Evolutionary conservation across 2,113 vertebrate genomes (phyloP).

Genomic region (Sitta europaea): DNA sequence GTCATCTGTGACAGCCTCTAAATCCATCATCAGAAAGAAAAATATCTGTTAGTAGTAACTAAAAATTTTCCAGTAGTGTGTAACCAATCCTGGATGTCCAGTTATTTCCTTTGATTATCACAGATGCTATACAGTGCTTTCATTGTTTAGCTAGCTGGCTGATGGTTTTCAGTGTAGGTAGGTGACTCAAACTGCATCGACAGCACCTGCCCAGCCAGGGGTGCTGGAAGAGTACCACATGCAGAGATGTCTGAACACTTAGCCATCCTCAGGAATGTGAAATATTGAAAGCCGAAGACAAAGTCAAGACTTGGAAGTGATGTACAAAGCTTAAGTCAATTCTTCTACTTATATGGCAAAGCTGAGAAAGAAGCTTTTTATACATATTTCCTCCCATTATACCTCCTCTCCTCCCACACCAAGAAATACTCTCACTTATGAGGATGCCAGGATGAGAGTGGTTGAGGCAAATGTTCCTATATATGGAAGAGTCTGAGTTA

Average conservation of each 20-base stretch:
- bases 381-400: neutral
- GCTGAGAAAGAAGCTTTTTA: neutral
- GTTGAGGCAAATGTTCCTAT: constrained; percentile 10
- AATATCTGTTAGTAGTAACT: neutral
- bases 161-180: neutral
- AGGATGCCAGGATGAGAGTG: neutral
- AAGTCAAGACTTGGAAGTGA: neutral
- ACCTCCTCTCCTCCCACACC: neutral
- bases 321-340: neutral
- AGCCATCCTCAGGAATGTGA: neutral
- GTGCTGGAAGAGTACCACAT: neutral
- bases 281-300: neutral
- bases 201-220: neutral
- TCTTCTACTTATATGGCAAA: constrained; percentile 37
- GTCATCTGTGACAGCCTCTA: neutral
- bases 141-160: neutral
- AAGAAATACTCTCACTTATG: neutral
- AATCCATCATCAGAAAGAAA: neutral
- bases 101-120: neutral
- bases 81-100: neutral
- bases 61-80: neutral
- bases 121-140: neutral
- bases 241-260: neutral
- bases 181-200: neutral
- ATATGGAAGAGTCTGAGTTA: constrained; percentile 41